phyloP scores from a whole-genome alignment of 2,797 vertebrate genomes.

The Phylloscopus collybita region DNA sequence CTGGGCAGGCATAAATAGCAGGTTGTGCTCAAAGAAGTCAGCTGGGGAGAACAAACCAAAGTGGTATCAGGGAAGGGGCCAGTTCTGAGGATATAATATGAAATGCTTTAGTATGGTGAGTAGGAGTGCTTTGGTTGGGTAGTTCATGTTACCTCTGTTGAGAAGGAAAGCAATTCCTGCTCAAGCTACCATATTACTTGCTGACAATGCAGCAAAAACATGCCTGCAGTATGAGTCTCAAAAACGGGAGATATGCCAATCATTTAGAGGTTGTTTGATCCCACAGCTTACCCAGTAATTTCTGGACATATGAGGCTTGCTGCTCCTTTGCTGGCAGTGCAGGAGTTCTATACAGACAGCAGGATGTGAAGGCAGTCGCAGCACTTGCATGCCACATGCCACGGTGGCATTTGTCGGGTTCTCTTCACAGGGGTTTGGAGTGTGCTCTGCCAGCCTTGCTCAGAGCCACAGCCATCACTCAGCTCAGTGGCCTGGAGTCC shows the following conservation, averaged over 20 bases:
- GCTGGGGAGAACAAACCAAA: background rate
- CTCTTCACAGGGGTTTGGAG: background rate
- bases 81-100: background rate
- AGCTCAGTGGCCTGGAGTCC: background rate
- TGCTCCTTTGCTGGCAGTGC: background rate
- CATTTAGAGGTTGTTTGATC: background rate
- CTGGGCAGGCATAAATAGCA: background rate
- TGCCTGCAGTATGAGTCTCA: background rate
- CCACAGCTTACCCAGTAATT: background rate
- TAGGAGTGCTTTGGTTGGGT: background rate
- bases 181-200: background rate
- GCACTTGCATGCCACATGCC: accelerated
- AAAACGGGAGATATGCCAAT: background rate
- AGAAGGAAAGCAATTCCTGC: background rate
- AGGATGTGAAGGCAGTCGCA: background rate
- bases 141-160: background rate
- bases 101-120: background rate
- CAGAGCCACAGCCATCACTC: background rate
- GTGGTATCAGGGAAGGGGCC: background rate
- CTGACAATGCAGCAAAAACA: background rate
- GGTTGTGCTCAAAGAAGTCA: background rate
- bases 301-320: background rate
- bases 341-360: background rate
- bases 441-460: accelerated
- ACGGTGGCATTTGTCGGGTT: background rate